Evolutionary conservation across 1,140 invertebrate genomes (phyloP).

Genomic region (Papilio polyxenes): DNA sequence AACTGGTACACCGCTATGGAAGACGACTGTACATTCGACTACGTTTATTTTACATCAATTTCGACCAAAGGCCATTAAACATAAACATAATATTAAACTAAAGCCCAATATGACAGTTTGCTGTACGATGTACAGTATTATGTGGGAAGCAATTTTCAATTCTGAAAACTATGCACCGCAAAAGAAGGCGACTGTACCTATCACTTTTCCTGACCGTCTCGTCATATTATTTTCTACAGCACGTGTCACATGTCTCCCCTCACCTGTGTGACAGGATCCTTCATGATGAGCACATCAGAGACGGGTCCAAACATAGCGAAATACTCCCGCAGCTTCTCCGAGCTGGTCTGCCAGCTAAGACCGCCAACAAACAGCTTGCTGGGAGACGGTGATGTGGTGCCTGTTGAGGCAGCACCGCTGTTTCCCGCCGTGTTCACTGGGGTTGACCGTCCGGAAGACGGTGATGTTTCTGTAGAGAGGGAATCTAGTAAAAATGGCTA

Average conservation of each 20-base stretch:
- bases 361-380: conserved; percentile 95
- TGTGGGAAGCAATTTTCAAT: not conserved
- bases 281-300: conserved; percentile 96
- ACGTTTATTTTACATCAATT: too few relatives aligned
- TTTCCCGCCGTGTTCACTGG: conserved; percentile 81
- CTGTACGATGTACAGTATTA: too few relatives aligned
- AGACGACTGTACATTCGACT: too few relatives aligned
- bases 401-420: conserved; percentile 58
- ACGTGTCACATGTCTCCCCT: conserved; percentile 39
- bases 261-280: conserved; percentile 96
- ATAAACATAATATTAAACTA: too few relatives aligned
- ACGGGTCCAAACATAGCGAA: conserved; percentile 95
- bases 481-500: not conserved
- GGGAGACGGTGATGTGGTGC: conserved; percentile 87
- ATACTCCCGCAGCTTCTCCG: conserved; percentile 93
- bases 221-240: not conserved
- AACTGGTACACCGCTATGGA: too few relatives aligned
- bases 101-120: too few relatives aligned
- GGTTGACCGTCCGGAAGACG: conserved; percentile 87
- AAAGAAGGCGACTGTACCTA: not conserved
- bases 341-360: conserved; percentile 94
- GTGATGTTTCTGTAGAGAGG: conserved; percentile 64
- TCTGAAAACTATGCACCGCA: not conserved
- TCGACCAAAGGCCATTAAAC: too few relatives aligned
- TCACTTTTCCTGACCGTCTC: not conserved